A percentile compares a stretch with the other conserved stretches of the same genome.
phyloP scores from a whole-genome alignment of 2,113 vertebrate genomes.

The Paramormyrops kingsleyae region DNA sequence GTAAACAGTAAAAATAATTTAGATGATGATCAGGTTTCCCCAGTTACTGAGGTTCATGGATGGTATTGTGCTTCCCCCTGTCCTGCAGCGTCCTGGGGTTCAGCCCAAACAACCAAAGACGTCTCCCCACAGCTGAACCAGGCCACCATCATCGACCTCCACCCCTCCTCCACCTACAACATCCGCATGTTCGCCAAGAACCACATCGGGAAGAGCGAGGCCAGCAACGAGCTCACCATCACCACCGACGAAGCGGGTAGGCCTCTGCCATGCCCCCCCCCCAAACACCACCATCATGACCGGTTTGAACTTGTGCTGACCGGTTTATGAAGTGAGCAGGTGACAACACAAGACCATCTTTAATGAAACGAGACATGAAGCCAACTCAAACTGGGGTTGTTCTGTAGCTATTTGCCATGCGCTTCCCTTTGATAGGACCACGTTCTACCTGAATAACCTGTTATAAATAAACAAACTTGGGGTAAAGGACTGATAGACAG shows the following conservation, averaged over 20 bases:
- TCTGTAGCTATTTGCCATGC: background rate
- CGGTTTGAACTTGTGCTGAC: background rate
- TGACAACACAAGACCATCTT: background rate
- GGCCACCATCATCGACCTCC: conserved; percentile 97
- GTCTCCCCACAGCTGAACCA: conserved; percentile 97
- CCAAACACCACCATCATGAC: no score
- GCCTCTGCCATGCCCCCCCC: background rate
- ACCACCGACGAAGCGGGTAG: conserved; percentile 95
- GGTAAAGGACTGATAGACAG: background rate
- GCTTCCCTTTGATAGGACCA: background rate
- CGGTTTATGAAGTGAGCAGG: background rate
- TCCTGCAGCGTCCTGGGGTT: conserved; percentile 87
- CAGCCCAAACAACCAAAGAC: conserved; percentile 97
- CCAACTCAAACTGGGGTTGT: background rate
- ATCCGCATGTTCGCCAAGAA: conserved; percentile 99
- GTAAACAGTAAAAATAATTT: background rate
- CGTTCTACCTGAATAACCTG: background rate
- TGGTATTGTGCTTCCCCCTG: background rate
- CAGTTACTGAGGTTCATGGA: background rate
- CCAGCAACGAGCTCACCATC: conserved; percentile 98
- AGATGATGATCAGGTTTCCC: background rate
- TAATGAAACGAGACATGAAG: background rate
- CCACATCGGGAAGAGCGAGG: conserved; percentile 92
- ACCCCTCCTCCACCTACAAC: conserved; percentile 98
- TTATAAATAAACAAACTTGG: background rate